These are phyloP conservation scores for Zaprionus camerounensis DNA, from an alignment of 1,140 invertebrate species.

Conservation along the genomic window DNA sequence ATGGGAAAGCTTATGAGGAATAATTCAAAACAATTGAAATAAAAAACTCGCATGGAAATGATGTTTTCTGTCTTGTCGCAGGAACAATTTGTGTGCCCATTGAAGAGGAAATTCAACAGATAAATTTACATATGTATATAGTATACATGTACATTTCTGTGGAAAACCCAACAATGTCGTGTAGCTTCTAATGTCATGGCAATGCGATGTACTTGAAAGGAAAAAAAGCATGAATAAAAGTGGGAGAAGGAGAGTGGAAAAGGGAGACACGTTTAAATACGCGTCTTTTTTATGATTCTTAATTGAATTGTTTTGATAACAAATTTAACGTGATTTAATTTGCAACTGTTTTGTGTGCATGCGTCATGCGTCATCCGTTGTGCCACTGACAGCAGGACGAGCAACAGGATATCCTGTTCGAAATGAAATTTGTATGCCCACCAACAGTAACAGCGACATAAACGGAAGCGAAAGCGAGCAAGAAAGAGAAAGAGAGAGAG, in stretches of 20 bases:
- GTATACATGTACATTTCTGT: not conserved
- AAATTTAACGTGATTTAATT: constrained; percentile 4
- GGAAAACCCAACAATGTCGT: not conserved
- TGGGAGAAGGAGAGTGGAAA: not conserved
- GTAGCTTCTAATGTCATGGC: constrained; percentile 1
- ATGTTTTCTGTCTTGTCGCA: not conserved
- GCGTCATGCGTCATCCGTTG: not conserved
- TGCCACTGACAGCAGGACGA: constrained; percentile 29
- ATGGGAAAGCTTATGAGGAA: not conserved
- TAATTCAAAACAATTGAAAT: constrained; percentile 2
- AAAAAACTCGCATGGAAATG: not conserved
- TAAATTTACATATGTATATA: not conserved
- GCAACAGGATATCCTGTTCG: constrained; percentile 68
- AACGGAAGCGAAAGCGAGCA: constrained; percentile 20
- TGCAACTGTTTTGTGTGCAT: constrained; percentile 3
- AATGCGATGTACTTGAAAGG: not conserved
- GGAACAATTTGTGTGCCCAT: not conserved
- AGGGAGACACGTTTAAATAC: not conserved
- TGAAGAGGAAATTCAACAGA: constrained; percentile 1
- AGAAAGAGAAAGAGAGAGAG: not conserved
- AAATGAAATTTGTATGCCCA: constrained; percentile 60
- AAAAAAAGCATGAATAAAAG: not conserved
- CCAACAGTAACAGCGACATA: constrained; percentile 4
- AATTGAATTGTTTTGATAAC: constrained; percentile 4
- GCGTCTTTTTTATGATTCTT: not conserved